phyloP scores from a whole-genome alignment of 53 echinoderm and acorn worm species.

The Echinometra lucunter region DNA sequence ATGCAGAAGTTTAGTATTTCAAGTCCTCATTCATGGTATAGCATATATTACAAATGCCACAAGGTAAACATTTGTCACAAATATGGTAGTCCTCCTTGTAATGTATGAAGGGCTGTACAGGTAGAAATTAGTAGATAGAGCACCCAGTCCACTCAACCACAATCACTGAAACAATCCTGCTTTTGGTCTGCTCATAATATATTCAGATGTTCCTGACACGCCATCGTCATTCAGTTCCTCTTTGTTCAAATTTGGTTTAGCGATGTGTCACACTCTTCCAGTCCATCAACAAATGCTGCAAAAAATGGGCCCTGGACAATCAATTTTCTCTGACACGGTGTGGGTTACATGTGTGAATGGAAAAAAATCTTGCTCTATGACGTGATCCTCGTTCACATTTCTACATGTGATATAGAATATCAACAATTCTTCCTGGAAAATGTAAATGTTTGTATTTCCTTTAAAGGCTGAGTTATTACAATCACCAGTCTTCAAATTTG shows the following conservation, averaged over 20 bases:
- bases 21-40: not conserved
- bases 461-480: not conserved
- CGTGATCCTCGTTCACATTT: not conserved
- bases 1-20: not conserved
- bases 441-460: not conserved
- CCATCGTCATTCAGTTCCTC: constrained; percentile 4
- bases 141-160: not conserved
- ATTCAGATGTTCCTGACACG: not conserved
- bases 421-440: not conserved
- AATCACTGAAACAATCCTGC: not conserved
- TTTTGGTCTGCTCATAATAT: not conserved
- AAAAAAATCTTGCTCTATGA: not conserved
- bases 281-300: not conserved
- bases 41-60: not conserved
- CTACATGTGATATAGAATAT: not conserved
- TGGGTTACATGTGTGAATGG: not conserved
- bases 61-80: not conserved
- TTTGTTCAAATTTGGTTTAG: constrained; percentile 39
- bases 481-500: constrained; percentile 28
- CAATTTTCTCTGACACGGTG: not conserved
- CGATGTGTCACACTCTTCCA: constrained; percentile 12
- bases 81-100: not conserved
- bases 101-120: not conserved
- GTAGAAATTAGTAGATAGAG: not conserved
- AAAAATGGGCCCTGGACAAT: not conserved